phyloP scores from a whole-genome alignment of 2,797 vertebrate species.

The Pangasius sanitwongsei region DNA sequence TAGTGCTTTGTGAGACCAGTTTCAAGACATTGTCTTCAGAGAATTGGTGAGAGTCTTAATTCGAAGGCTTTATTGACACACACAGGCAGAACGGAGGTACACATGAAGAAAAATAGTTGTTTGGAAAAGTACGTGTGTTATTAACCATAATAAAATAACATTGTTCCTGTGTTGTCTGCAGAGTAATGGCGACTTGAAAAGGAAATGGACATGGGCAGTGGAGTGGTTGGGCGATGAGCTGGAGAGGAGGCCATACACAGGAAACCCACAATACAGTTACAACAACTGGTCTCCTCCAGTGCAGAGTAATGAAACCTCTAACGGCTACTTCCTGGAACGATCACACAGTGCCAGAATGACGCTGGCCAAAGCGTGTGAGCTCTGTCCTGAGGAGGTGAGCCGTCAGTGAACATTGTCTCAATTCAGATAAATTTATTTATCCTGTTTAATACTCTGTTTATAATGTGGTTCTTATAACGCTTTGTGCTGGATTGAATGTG shows the following conservation, averaged over 20 bases:
- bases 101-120: background rate
- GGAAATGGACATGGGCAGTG: constrained; percentile 99
- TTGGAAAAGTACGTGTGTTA: background rate
- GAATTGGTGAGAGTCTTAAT: background rate
- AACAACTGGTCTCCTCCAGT: constrained; percentile 99
- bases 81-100: background rate
- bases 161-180: constrained; percentile 60
- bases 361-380: constrained; percentile 97
- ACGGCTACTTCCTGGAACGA: constrained; percentile 97
- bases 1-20: background rate
- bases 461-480: background rate
- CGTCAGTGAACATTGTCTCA: background rate
- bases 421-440: background rate
- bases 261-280: constrained; percentile 96
- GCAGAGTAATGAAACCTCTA: constrained; percentile 99
- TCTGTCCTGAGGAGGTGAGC: constrained; percentile 91
- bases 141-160: background rate
- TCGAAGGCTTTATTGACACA: background rate
- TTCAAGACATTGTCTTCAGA: background rate
- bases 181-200: constrained; percentile 98
- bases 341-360: constrained; percentile 99
- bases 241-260: constrained; percentile 93
- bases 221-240: constrained; percentile 98
- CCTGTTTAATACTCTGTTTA: background rate
- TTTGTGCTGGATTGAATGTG: background rate